Percentiles rank a stretch among this genome's conserved stretches.
Conservation (phyloP, 2,888 invertebrate genomes). For the Empis livida region DNA sequence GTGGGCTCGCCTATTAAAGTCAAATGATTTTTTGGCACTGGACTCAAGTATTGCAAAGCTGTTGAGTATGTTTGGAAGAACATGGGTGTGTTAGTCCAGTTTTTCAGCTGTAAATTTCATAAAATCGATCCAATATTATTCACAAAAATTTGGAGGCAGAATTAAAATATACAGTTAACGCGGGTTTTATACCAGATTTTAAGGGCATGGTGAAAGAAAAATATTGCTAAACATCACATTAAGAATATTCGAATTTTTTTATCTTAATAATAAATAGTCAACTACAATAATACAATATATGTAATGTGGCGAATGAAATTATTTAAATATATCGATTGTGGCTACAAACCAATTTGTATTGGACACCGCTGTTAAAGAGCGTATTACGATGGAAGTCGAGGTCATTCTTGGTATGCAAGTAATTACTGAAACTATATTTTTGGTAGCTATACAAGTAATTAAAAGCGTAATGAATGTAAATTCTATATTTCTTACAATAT, state of each 20-base stretch:
- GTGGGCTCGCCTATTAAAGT: not conserved
- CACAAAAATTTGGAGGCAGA: not conserved
- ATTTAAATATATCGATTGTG: not conserved
- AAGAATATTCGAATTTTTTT: not conserved
- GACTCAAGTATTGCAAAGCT: not conserved
- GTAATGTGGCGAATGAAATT: not conserved
- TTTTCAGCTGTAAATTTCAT: not conserved
- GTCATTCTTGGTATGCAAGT: no score
- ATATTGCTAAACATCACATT: not conserved
- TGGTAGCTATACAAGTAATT: no score
- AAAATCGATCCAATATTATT: not conserved
- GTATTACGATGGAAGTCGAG: no score
- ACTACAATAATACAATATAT: not conserved
- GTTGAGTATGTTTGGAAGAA: not conserved
- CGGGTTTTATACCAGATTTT: not conserved
- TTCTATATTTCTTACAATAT: no score
- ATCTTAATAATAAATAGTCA: not conserved
- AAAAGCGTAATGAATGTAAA: no score
- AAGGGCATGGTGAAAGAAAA: not conserved
- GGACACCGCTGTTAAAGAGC: not conserved
- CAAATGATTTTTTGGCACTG: not conserved
- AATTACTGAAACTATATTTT: no score
- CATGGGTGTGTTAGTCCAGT: not conserved
- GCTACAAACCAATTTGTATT: not conserved
- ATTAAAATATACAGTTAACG: not conserved